These are phyloP conservation scores for Chaetura pelagica DNA, from an alignment of 2,113 vertebrate species.

Conservation along the genomic window DNA sequence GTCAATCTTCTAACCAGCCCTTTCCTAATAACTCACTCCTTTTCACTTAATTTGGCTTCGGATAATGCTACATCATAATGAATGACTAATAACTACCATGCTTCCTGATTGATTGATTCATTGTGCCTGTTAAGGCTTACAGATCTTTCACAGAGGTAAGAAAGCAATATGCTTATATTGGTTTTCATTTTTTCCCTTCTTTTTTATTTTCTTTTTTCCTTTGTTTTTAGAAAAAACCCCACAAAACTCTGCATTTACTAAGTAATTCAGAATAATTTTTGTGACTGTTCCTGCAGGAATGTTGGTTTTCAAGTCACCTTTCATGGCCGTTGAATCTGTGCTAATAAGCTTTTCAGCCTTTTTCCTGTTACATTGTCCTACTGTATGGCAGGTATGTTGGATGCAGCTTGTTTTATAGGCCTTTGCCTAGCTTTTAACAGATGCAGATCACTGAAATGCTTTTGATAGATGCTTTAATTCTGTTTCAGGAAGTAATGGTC, in stretches of 20 bases:
- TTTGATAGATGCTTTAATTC: not conserved
- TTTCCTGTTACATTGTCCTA: not conserved
- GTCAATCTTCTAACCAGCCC: constrained; percentile 3
- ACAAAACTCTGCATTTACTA: not conserved
- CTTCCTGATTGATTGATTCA: not conserved
- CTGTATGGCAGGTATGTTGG: not conserved
- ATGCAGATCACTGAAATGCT: not conserved
- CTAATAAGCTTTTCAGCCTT: not conserved
- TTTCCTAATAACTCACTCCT: constrained; percentile 13
- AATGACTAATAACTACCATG: constrained; percentile 40
- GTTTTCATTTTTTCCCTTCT: not conserved
- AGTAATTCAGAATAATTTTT: not conserved
- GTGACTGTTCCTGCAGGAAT: not conserved
- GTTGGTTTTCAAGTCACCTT: not conserved
- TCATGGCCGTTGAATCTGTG: not conserved
- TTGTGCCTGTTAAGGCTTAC: not conserved
- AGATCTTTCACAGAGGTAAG: not conserved
- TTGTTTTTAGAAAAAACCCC: not conserved
- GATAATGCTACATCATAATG: constrained; percentile 15
- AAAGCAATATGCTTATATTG: not conserved
- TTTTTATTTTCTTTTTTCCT: too few relatives aligned
- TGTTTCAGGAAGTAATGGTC: not conserved
- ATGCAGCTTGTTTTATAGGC: not conserved
- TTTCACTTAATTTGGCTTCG: constrained; percentile 60
- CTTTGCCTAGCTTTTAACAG: not conserved